phyloP scores from a whole-genome alignment of 2,888 invertebrate species.

The Tipula helvola region DNA sequence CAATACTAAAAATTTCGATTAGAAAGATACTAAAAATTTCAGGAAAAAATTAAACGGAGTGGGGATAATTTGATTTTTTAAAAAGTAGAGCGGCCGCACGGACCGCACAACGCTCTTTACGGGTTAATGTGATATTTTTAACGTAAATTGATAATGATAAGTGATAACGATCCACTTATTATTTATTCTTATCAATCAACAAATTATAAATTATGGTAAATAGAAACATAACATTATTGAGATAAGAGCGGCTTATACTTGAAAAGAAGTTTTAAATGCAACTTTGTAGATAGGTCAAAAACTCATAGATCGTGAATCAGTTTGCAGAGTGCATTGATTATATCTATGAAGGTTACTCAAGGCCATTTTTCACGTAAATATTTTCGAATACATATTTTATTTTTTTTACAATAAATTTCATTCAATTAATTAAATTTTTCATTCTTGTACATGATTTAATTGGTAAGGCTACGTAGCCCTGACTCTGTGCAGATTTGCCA shows the following conservation, averaged over 20 bases:
- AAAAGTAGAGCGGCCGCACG: too few relatives aligned
- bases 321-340: not conserved
- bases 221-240: not conserved
- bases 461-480: too few relatives aligned
- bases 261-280: not conserved
- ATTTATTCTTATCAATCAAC: not conserved
- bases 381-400: not conserved
- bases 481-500: too few relatives aligned
- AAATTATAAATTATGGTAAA: not conserved
- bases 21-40: too few relatives aligned
- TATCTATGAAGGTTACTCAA: not conserved
- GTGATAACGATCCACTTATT: too few relatives aligned
- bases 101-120: too few relatives aligned
- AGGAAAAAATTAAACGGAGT: too few relatives aligned
- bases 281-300: not conserved
- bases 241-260: not conserved
- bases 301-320: not conserved
- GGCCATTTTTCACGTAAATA: not conserved
- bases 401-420: not conserved
- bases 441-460: too few relatives aligned
- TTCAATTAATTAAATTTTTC: not conserved
- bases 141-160: not conserved
- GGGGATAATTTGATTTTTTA: too few relatives aligned
- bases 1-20: too few relatives aligned
- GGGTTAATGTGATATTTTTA: not conserved